These are phyloP conservation scores for Drosophila kurseongensis DNA, from an alignment of 1,140 invertebrate species.

Conservation along the genomic window DNA sequence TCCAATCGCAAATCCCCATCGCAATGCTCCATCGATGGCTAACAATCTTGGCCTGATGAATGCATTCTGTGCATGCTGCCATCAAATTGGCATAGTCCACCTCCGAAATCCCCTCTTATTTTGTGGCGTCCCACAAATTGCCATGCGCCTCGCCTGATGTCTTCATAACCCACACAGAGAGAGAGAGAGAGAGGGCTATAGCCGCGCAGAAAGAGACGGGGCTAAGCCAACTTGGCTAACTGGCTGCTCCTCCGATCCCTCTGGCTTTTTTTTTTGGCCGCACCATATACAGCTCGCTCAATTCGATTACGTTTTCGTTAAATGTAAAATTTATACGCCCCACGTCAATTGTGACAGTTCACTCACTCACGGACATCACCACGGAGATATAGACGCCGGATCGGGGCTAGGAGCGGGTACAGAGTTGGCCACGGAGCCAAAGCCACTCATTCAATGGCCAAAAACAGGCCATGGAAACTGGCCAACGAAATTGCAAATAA, in stretches of 20 bases:
- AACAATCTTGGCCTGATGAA: constrained; percentile 73
- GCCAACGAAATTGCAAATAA: constrained; percentile 66
- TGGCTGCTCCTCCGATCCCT: constrained; percentile 17
- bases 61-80: constrained; percentile 65
- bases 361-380: constrained; percentile 70
- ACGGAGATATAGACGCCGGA: constrained; percentile 20
- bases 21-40: constrained; percentile 52
- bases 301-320: constrained; percentile 84
- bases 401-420: constrained; percentile 1
- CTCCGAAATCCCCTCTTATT: constrained; percentile 11
- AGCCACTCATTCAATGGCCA: constrained; percentile 57
- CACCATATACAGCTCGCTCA: constrained; percentile 77
- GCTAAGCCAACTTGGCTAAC: constrained; percentile 52
- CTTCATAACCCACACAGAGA: constrained; percentile 57
- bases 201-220: constrained; percentile 11
- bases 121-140: constrained; percentile 80
- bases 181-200: constrained; percentile 16
- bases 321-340: constrained; percentile 83
- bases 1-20: constrained; percentile 20
- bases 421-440: constrained; percentile 20
- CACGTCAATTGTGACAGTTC: constrained; percentile 83
- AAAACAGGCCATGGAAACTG: constrained; percentile 51
- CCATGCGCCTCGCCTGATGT: constrained; percentile 77
- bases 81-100: constrained; percentile 65
- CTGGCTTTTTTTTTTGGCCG: constrained; percentile 31